phyloP scores from a whole-genome alignment of 92 coral and sea anemone species.

The Zoanthus sociatus region DNA sequence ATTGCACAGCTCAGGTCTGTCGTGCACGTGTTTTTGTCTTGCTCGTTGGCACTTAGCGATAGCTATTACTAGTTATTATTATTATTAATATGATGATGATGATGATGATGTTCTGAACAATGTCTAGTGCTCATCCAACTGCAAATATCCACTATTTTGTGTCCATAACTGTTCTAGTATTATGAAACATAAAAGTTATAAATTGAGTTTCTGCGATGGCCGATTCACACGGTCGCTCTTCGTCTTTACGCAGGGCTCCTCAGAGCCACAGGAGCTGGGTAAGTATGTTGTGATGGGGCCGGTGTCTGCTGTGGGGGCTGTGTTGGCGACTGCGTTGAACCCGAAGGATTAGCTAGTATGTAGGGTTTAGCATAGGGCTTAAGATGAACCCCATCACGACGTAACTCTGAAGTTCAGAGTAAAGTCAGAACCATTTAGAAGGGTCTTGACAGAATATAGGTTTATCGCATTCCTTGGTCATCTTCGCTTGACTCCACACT shows the following conservation, averaged over 20 bases:
- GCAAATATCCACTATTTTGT: conserved; percentile 26
- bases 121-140: conserved; percentile 9
- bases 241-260: not conserved
- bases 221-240: conserved; percentile 9
- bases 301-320: not conserved
- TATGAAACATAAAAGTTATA: not conserved
- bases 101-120: not conserved
- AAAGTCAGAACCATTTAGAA: no score
- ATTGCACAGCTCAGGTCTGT: no score
- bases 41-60: no score
- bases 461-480: not conserved
- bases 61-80: no score
- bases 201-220: not conserved
- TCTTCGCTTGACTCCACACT: conserved; percentile 48
- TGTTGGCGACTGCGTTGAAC: not conserved
- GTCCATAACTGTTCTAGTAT: conserved; percentile 4
- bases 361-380: conserved; percentile 17
- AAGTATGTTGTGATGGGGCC: not conserved
- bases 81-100: no score
- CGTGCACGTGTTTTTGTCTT: no score
- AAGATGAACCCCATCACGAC: not conserved
- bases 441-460: no score
- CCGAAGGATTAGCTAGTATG: not conserved
- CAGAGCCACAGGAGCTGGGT: not conserved
- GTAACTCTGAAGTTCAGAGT: conserved; percentile 38